Evolutionary conservation across 1,140 invertebrate species (phyloP).

Genomic region (Drosophila pandora): DNA sequence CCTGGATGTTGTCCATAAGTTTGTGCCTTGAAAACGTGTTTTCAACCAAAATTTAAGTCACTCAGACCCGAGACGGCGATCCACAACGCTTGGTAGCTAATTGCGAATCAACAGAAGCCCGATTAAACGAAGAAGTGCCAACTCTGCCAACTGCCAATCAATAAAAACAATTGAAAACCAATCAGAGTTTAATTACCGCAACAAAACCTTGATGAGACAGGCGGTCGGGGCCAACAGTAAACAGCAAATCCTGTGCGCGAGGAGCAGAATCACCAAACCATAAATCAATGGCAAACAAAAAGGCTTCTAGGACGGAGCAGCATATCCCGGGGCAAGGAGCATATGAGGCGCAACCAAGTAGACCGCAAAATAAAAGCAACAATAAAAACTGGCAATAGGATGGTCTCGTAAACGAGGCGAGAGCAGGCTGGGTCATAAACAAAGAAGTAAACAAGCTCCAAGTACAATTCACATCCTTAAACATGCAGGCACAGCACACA

Average conservation of each 20-base stretch:
- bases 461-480: conserved; percentile 49
- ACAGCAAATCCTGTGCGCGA: conserved; percentile 42
- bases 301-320: not conserved
- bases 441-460: conserved; percentile 79
- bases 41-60: conserved; percentile 27
- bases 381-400: conserved; percentile 58
- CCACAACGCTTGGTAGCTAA: conserved; percentile 33
- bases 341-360: conserved; percentile 66
- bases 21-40: not conserved
- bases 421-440: conserved; percentile 65
- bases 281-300: conserved; percentile 58
- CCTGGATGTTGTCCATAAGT: conserved; percentile 1
- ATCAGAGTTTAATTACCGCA: conserved; percentile 82
- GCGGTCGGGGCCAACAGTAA: conserved; percentile 23
- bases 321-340: conserved; percentile 38
- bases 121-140: conserved; percentile 32
- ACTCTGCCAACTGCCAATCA: conserved; percentile 57
- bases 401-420: conserved; percentile 36
- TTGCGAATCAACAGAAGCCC: conserved; percentile 53
- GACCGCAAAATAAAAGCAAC: conserved; percentile 76
- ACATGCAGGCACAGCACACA: conserved; percentile 22
- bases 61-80: not conserved
- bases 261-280: conserved; percentile 55
- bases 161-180: conserved; percentile 79
- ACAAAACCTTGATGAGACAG: conserved; percentile 59